Base-by-base conservation (phyloP, 2,888 invertebrate genomes). In the Anarsia innoxiella region DNA sequence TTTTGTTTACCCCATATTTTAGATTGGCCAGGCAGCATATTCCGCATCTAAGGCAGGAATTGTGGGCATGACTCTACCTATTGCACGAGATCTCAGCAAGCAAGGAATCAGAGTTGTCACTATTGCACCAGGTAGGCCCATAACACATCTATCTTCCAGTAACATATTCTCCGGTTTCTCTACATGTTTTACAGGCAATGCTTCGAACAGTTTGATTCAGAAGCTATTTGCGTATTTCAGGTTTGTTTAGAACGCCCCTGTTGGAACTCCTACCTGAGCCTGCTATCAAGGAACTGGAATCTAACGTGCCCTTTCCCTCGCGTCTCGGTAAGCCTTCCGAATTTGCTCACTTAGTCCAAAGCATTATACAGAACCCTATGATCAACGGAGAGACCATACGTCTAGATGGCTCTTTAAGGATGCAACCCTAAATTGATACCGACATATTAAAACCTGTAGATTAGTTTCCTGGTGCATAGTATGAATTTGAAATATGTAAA, bases 1-100 rank as follows among this genome's bases (percentile, higher is more conserved):
- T 19, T 19, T 19, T 25, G 5, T 14, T 15, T 16, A 36, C 62
- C 1, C 4, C 8, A 5, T 3, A 5, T 19, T 19, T 8, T 94
- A 99, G 86, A 93, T 93, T 53, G 98, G 98, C 0, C 99, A 99
- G 77, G 93, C 91, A 0, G 98, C 98, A 0, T 99, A 98, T 66
- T 88, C 97, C 0, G 97, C 98, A 1, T 96, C 95, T 39, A 98
- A 98, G 78, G 99, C 94, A 0, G 99, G 93, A 0, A 91, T 99
- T 23, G 95, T 93, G 3, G 93, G 94, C 3, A 97, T 99, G 96
- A 99, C 99, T 0, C 78, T 99, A 46, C 98, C 99, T 0, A 86
- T 99, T 42, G 98, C 99, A 1, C 88, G 99, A 46, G 99, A 99
- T 77, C 86, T 99, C 14, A 87, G 93, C 25, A 83, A 87, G 14